These are phyloP conservation scores for Ophion slaviceki DNA, from an alignment of 2,888 invertebrate genomes.

Conservation along the genomic window DNA sequence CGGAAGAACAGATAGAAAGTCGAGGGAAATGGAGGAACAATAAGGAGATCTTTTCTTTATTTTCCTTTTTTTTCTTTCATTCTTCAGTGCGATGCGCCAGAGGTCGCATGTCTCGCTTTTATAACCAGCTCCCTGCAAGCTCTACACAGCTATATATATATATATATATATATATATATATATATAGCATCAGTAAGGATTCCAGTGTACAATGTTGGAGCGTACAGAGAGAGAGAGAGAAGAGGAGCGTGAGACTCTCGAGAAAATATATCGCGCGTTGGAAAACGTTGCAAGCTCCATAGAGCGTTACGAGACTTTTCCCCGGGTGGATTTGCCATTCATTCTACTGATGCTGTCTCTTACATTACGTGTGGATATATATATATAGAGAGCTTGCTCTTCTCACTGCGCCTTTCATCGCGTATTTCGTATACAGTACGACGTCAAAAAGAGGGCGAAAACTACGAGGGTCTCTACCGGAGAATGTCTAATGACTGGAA, in stretches of 20 bases:
- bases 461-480: slow-evolving; percentile 31
- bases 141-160: not conserved
- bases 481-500: slow-evolving; percentile 77
- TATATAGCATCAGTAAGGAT: slow-evolving; percentile 7
- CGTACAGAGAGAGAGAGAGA: not conserved
- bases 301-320: slow-evolving; percentile 43
- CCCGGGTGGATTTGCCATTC: slow-evolving; percentile 38
- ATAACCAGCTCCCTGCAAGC: slow-evolving; percentile 25
- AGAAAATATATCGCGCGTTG: slow-evolving; percentile 44
- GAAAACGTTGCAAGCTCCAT: slow-evolving; percentile 47
- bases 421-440: slow-evolving; percentile 5
- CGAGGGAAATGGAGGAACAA: slow-evolving; percentile 24
- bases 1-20: not conserved
- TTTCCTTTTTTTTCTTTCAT: not conserved
- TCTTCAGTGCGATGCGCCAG: slow-evolving; percentile 17
- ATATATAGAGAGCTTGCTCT: not conserved
- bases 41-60: slow-evolving; percentile 11
- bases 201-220: slow-evolving; percentile 7
- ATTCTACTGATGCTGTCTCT: slow-evolving; percentile 23
- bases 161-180: too few relatives aligned
- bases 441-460: slow-evolving; percentile 33
- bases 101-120: slow-evolving; percentile 34
- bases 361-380: not conserved
- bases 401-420: slow-evolving; percentile 29
- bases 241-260: slow-evolving; percentile 26